Percentiles rank a stretch among this genome's conserved stretches.
These are phyloP conservation scores for Trachelus stipa DNA, from an alignment of 2,888 invertebrate genomes.

Conservation along the genomic window DNA sequence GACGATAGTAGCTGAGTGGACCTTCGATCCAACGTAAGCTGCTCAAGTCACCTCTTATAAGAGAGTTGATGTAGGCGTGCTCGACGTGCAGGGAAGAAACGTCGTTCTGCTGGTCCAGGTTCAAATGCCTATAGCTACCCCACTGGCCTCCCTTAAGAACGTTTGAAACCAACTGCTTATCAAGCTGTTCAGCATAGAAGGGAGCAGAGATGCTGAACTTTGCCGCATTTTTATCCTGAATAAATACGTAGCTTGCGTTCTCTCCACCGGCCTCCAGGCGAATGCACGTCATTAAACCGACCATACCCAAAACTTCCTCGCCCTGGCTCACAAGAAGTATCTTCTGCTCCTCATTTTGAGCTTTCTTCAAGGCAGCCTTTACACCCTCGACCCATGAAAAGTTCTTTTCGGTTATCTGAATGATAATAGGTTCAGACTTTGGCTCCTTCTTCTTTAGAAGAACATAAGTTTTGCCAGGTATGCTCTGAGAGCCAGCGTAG, in stretches of 20 bases:
- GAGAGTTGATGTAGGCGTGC: slow-evolving; percentile 94
- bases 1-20: slow-evolving; percentile 75
- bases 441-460: slow-evolving; percentile 73
- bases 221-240: slow-evolving; percentile 74
- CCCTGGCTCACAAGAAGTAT: slow-evolving; percentile 79
- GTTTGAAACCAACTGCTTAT: slow-evolving; percentile 86
- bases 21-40: slow-evolving; percentile 95
- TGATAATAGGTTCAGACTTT: slow-evolving; percentile 67
- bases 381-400: slow-evolving; percentile 86
- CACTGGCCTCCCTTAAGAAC: slow-evolving; percentile 84
- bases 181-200: slow-evolving; percentile 75
- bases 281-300: slow-evolving; percentile 92
- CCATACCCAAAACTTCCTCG: slow-evolving; percentile 72
- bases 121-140: slow-evolving; percentile 89
- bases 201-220: slow-evolving; percentile 72
- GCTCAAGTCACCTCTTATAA: slow-evolving; percentile 92
- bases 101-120: slow-evolving; percentile 69
- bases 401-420: slow-evolving; percentile 77
- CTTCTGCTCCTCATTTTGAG: slow-evolving; percentile 72
- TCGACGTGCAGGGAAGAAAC: slow-evolving; percentile 74
- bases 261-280: slow-evolving; percentile 88
- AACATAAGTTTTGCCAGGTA: slow-evolving; percentile 74
- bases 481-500: slow-evolving; percentile 73
- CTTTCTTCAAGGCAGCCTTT: slow-evolving; percentile 79
- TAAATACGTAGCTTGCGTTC: slow-evolving; percentile 78